Evolutionary conservation across 2,113 vertebrate species (phyloP).

Genomic region (Tenrec ecaudatus): DNA sequence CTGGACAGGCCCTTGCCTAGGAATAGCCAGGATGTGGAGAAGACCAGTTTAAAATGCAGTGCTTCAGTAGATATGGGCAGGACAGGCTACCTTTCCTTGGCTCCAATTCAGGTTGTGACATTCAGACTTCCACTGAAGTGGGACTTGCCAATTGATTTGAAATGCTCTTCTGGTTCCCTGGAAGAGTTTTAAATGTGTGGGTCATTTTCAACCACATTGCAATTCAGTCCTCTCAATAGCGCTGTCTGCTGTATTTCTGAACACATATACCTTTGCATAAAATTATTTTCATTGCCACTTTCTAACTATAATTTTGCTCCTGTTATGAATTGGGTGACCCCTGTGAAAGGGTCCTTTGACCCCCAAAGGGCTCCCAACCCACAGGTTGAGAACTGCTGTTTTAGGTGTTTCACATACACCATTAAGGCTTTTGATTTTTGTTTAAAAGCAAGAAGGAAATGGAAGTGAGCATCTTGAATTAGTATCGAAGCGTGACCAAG

Average conservation of each 20-base stretch:
- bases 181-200: background rate
- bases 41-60: background rate
- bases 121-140: background rate
- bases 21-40: background rate
- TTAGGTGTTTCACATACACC: background rate
- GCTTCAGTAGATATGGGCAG: background rate
- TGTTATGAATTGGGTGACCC: no score
- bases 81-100: background rate
- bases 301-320: no score
- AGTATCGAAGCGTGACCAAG: background rate
- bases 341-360: no score
- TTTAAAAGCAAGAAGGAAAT: slow-evolving; percentile 16
- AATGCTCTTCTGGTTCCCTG: background rate
- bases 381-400: background rate
- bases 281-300: no score
- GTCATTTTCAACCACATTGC: background rate
- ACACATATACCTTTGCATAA: background rate
- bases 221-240: no score
- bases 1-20: slow-evolving; percentile 4
- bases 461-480: background rate
- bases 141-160: slow-evolving; percentile 18
- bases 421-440: background rate
- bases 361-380: no score
- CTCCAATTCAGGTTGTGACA: slow-evolving; percentile 33
- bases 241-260: background rate